Conservation (phyloP, 2,797 vertebrate genomes). For the Podarcis siculus region DNA sequence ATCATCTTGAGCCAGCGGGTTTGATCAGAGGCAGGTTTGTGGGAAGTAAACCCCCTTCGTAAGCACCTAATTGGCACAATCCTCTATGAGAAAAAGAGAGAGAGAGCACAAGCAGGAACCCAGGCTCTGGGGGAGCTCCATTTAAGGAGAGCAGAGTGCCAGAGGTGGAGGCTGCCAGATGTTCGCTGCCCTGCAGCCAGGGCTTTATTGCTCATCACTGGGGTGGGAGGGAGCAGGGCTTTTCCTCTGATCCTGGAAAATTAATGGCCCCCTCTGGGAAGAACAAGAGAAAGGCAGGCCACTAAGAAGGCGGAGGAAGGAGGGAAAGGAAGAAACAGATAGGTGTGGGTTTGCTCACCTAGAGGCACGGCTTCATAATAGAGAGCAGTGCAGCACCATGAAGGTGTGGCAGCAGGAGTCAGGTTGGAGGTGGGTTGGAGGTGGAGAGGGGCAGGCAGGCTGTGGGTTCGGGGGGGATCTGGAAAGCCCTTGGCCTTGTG, state of each 20-base stretch:
- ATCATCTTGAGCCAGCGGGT: slow-evolving; percentile 5
- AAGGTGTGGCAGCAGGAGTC: neutral
- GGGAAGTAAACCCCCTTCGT: neutral
- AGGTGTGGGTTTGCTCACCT: slow-evolving; percentile 10
- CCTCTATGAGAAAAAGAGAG: neutral
- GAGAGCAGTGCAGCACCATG: neutral
- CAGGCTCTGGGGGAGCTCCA: neutral
- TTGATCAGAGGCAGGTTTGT: neutral
- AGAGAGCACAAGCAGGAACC: neutral
- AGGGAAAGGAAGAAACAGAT: neutral
- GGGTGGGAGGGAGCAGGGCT: neutral
- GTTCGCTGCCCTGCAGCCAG: neutral
- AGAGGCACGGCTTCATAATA: slow-evolving; percentile 12
- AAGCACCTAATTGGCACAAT: neutral
- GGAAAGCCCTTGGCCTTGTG: slow-evolving; percentile 5
- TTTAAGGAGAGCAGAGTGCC: neutral
- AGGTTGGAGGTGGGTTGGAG: neutral
- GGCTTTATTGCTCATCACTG: slow-evolving; percentile 27
- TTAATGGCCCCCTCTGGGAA: slow-evolving; percentile 24
- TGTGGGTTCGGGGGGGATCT: neutral
- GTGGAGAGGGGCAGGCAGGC: neutral
- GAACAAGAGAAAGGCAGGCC: slow-evolving; percentile 4
- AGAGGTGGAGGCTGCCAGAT: slow-evolving; percentile 26
- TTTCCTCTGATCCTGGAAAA: slow-evolving; percentile 18
- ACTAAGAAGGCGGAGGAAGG: neutral